phyloP scores from a whole-genome alignment of 2,113 vertebrate species.

The Halichoerus grypus region DNA sequence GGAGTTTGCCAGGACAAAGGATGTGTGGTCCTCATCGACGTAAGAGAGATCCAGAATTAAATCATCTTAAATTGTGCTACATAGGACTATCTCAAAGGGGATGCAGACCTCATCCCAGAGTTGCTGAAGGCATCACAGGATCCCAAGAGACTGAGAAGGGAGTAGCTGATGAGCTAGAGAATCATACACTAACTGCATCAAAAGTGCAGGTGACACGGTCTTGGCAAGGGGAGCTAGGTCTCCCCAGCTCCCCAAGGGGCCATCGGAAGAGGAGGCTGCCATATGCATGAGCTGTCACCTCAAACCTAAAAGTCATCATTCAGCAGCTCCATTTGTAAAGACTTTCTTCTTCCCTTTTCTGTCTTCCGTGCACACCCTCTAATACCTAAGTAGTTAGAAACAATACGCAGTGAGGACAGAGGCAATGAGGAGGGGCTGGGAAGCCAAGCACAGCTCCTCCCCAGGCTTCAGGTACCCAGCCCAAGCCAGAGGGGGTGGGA shows the following conservation, averaged over 20 bases:
- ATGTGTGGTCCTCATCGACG: not conserved
- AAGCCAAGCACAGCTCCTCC: not conserved
- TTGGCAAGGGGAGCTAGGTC: not conserved
- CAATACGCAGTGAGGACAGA: not conserved
- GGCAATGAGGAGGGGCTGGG: fast-evolving
- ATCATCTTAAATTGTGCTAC: not conserved
- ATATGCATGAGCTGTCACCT: too few relatives aligned
- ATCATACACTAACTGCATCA: fast-evolving
- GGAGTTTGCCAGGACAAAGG: not conserved
- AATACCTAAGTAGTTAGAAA: not conserved
- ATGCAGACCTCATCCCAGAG: fast-evolving
- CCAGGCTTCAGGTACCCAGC: not conserved
- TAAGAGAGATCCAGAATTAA: not conserved
- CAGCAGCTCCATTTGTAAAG: not conserved
- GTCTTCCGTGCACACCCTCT: not conserved
- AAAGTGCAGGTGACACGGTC: fast-evolving
- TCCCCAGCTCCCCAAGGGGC: too few relatives aligned
- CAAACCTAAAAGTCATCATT: too few relatives aligned
- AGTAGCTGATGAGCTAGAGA: not conserved
- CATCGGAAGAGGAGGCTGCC: not conserved
- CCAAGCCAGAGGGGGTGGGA: fast-evolving
- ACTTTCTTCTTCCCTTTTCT: not conserved
- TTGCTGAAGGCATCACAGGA: not conserved
- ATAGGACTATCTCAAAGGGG: not conserved
- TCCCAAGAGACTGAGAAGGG: not conserved